These are phyloP conservation scores for Tetragnatha versicolor DNA, from an alignment of 1,140 invertebrate genomes.

Conservation along the genomic window DNA sequence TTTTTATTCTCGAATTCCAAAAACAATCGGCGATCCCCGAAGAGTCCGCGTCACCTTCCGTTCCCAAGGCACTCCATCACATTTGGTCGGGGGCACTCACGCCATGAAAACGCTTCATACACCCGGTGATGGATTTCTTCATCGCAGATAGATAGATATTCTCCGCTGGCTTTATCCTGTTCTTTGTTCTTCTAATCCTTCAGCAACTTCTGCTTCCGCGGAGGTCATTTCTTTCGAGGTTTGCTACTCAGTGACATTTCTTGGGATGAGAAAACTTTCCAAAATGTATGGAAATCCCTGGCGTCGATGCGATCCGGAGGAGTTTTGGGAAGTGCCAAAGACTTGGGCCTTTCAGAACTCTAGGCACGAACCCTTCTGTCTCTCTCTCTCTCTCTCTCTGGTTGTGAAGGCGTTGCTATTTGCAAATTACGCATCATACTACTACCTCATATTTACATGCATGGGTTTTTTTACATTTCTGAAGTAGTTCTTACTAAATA, in stretches of 20 bases:
- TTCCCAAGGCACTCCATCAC: conserved; percentile 36
- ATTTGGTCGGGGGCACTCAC: conserved; percentile 15
- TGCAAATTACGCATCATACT: no score
- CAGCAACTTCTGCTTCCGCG: conserved; percentile 38
- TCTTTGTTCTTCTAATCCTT: conserved; percentile 54
- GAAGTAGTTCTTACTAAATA: no score
- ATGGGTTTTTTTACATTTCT: no score
- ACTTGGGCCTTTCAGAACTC: no score
- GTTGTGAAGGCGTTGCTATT: no score
- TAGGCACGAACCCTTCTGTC: no score
- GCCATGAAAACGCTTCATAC: conserved; percentile 44
- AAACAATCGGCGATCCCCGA: conserved; percentile 33
- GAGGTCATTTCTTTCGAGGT: conserved; percentile 45
- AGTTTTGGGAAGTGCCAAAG: no score
- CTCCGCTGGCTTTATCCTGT: conserved; percentile 47
- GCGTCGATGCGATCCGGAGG: background rate
- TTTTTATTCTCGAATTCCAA: conserved; percentile 44
- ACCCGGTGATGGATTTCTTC: conserved; percentile 52
- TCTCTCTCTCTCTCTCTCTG: no score
- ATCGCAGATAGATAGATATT: conserved; percentile 48
- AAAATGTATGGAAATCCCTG: conserved; percentile 46
- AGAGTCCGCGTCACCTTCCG: conserved; percentile 30
- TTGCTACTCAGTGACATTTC: conserved; percentile 43
- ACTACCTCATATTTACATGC: no score
- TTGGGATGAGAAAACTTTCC: conserved; percentile 29